Percentiles rank a stretch among this genome's conserved stretches.
Evolutionary conservation across 2,888 invertebrate genomes (phyloP).

Genomic region (Erannis defoliaria): DNA sequence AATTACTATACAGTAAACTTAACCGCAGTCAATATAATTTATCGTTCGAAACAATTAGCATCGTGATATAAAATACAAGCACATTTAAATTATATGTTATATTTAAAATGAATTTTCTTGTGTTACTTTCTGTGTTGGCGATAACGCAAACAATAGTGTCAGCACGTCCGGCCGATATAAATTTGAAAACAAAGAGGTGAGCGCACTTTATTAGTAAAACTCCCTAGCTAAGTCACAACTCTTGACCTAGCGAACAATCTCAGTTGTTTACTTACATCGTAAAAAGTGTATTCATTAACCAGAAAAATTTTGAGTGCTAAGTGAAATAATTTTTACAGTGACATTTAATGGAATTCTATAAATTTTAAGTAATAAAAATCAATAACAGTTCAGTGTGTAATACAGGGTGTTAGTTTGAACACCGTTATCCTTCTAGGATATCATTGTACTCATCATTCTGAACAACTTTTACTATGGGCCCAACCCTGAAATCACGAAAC

Average conservation of each 20-base stretch:
- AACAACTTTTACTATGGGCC: no score
- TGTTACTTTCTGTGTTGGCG: slow-evolving; percentile 50
- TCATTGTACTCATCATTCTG: no score
- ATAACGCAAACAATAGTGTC: slow-evolving; percentile 48
- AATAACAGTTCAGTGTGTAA: no score
- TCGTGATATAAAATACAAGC: slow-evolving; percentile 48
- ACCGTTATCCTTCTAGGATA: no score
- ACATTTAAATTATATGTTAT: slow-evolving; percentile 38
- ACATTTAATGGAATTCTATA: no score
- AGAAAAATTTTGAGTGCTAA: not conserved
- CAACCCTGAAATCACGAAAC: no score
- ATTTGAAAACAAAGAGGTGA: slow-evolving; percentile 34
- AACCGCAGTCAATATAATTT: slow-evolving; percentile 6
- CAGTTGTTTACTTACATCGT: not conserved
- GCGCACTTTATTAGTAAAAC: slow-evolving; percentile 14
- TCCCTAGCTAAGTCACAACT: not conserved
- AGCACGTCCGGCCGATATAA: slow-evolving; percentile 50
- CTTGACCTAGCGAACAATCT: not conserved
- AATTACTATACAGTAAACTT: slow-evolving; percentile 26
- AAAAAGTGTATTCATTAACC: not conserved
- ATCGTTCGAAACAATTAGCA: slow-evolving; percentile 22
- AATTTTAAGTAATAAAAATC: not conserved
- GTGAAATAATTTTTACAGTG: not conserved
- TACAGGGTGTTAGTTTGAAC: no score
- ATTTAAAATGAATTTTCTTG: slow-evolving; percentile 51